phyloP scores from a whole-genome alignment of 2,888 invertebrate species.

The Hipparchia semele region DNA sequence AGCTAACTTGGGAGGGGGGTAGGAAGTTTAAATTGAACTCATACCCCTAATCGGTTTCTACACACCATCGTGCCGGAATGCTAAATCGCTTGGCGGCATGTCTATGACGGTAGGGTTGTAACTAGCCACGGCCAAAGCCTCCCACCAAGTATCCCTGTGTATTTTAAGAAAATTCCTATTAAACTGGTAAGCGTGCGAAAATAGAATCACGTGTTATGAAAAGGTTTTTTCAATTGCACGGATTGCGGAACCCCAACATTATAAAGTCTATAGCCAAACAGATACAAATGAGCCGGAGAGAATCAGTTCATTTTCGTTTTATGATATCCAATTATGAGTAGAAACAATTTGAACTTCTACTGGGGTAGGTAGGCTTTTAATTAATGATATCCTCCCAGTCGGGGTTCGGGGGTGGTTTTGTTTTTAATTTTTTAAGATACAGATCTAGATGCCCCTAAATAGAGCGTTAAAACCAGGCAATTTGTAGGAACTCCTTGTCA shows the following conservation, averaged over 20 bases:
- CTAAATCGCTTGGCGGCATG: too few relatives aligned
- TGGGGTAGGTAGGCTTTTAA: slow-evolving; percentile 74
- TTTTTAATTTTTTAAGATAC: slow-evolving; percentile 31
- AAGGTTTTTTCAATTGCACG: not conserved
- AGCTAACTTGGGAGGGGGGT: too few relatives aligned
- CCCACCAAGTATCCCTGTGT: too few relatives aligned
- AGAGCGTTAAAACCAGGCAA: not conserved
- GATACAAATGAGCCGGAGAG: slow-evolving; percentile 46
- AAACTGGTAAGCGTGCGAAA: not conserved
- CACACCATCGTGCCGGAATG: too few relatives aligned
- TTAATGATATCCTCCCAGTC: slow-evolving; percentile 75
- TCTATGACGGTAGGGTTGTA: too few relatives aligned
- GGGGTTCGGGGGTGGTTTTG: slow-evolving; percentile 55
- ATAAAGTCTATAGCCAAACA: slow-evolving; percentile 58
- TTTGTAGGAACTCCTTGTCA: too few relatives aligned
- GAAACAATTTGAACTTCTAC: slow-evolving; percentile 66
- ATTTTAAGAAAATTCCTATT: not conserved
- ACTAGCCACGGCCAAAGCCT: too few relatives aligned
- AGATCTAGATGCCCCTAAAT: not conserved
- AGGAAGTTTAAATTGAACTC: too few relatives aligned
- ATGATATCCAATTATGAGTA: slow-evolving; percentile 77
- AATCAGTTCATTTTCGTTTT: slow-evolving; percentile 69
- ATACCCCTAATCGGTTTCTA: too few relatives aligned
- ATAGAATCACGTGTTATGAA: not conserved
- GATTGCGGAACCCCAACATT: slow-evolving; percentile 38